Conservation (phyloP, 2,888 invertebrate genomes). For the Exocentrus adspersus region DNA sequence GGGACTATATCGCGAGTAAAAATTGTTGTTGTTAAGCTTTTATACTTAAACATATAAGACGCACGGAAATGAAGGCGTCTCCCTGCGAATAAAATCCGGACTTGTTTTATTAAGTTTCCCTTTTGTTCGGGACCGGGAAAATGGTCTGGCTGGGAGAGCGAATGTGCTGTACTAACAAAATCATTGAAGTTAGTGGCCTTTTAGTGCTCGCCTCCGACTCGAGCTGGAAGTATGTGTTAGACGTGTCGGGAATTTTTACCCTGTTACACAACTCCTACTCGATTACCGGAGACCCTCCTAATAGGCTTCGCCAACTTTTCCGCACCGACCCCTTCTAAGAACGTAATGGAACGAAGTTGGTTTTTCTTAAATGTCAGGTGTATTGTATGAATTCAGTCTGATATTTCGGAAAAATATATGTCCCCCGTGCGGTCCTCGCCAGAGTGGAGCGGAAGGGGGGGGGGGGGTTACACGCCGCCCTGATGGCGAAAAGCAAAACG, state of each 20-base stretch:
- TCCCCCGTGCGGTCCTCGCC: too few species aligned
- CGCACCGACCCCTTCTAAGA: too few species aligned
- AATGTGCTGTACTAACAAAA: conserved; percentile 47
- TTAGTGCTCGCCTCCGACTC: conserved; percentile 32
- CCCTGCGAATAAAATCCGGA: conserved; percentile 43
- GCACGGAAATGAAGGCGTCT: conserved; percentile 20
- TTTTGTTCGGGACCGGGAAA: conserved; percentile 46
- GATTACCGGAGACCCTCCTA: conserved; percentile 27
- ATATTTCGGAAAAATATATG: neutral
- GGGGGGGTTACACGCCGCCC: too few species aligned
- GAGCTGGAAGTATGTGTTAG: conserved; percentile 24
- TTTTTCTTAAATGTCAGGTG: too few species aligned
- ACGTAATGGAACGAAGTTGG: too few species aligned
- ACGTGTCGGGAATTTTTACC: conserved; percentile 30
- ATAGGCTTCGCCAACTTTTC: conserved; percentile 35
- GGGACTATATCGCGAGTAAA: neutral
- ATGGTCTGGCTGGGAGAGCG: conserved; percentile 42
- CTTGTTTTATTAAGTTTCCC: conserved; percentile 50
- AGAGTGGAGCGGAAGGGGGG: too few species aligned
- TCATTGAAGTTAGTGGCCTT: conserved; percentile 47
- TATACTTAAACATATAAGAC: too few species aligned
- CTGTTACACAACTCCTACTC: conserved; percentile 34
- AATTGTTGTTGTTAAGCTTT: too few species aligned
- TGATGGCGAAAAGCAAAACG: too few species aligned
- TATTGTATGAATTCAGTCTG: too few species aligned